A percentile compares a stretch with the other conserved stretches of the same genome.
Evolutionary conservation across 2,888 invertebrate species (phyloP).

Genomic region (Sialis fuliginosa): DNA sequence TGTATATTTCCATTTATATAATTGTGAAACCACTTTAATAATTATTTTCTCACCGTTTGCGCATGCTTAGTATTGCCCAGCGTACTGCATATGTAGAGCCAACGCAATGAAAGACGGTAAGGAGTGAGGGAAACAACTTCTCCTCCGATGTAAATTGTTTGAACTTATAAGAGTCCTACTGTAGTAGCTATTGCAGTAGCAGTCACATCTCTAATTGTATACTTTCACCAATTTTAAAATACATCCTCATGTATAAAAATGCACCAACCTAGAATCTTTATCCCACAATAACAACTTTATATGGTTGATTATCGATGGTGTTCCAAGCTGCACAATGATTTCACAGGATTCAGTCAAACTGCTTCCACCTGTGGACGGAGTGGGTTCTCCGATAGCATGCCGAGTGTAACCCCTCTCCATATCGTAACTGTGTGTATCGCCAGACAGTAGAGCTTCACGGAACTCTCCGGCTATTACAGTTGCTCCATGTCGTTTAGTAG

Average conservation of each 20-base stretch:
- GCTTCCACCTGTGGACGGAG: constrained; percentile 18
- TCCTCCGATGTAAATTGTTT: too few relatives aligned
- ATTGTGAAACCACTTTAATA: too few relatives aligned
- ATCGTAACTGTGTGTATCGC: constrained; percentile 72
- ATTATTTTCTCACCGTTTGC: too few relatives aligned
- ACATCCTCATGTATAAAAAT: constrained; percentile 5
- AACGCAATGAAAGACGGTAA: too few relatives aligned
- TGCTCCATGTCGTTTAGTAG: constrained; percentile 60
- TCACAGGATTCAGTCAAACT: constrained; percentile 42
- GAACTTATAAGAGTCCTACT: too few relatives aligned
- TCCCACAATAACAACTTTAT: constrained; percentile 90
- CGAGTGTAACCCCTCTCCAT: constrained; percentile 74
- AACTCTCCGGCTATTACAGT: constrained; percentile 83
- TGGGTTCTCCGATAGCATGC: constrained; percentile 23
- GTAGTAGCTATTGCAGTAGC: too few relatives aligned
- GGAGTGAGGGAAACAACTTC: too few relatives aligned
- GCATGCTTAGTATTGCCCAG: too few relatives aligned
- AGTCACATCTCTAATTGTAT: too few relatives aligned
- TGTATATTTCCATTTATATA: too few relatives aligned
- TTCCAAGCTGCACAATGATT: constrained; percentile 69
- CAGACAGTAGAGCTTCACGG: constrained; percentile 73
- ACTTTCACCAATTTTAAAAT: constrained; percentile 4
- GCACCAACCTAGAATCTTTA: constrained; percentile 55
- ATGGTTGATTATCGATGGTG: constrained; percentile 83
- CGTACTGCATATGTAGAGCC: too few relatives aligned